These are phyloP conservation scores for Aphis gossypii DNA, from an alignment of 1,140 invertebrate species.

Conservation along the genomic window DNA sequence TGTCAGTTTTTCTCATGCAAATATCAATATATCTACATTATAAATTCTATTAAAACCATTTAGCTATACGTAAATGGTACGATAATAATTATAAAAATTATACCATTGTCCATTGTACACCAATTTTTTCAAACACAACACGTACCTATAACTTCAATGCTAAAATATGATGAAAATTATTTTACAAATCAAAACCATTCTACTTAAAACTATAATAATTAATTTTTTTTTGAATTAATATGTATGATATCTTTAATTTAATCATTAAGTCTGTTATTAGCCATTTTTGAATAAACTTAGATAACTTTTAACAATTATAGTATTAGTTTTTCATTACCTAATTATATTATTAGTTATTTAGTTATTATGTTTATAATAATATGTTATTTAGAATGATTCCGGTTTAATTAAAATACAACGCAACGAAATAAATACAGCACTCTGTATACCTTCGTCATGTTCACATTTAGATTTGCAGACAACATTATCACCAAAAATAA, in stretches of 20 bases:
- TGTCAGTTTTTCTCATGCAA: too few species aligned
- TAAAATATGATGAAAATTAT: not conserved
- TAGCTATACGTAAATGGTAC: not conserved
- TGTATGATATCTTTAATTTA: not conserved
- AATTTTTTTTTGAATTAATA: not conserved
- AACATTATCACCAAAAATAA: slow-evolving; percentile 36
- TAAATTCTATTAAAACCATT: too few species aligned
- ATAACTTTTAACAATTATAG: not conserved
- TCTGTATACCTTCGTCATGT: slow-evolving; percentile 27
- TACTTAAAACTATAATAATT: not conserved
- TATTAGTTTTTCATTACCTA: not conserved
- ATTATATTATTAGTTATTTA: not conserved
- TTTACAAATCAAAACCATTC: not conserved
- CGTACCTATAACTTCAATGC: not conserved
- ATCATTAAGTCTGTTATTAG: not conserved
- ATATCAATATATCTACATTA: too few species aligned
- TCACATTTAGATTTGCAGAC: slow-evolving; percentile 13
- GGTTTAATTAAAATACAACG: not conserved
- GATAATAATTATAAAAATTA: not conserved
- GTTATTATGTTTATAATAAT: not conserved
- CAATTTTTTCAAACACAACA: too few species aligned
- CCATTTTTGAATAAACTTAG: not conserved
- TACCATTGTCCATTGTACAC: not conserved
- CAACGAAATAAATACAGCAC: slow-evolving; percentile 43
- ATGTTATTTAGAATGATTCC: not conserved